Evolutionary conservation across 2,797 vertebrate species (phyloP).

Genomic region (Halcyon badia): DNA sequence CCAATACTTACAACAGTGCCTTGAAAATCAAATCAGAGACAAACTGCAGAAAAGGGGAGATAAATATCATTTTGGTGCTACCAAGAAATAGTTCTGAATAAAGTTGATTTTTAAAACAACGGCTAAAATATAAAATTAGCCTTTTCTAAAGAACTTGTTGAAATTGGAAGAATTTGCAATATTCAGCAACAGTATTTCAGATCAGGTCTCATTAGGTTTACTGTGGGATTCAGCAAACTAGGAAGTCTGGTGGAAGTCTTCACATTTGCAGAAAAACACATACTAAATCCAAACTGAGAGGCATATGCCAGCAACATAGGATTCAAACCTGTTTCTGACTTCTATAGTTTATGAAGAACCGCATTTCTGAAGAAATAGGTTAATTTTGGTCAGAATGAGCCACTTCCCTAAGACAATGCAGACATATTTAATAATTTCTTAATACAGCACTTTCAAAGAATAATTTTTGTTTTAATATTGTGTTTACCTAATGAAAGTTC

Average conservation of each 20-base stretch:
- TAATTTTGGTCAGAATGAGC: not conserved
- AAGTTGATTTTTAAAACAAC: not conserved
- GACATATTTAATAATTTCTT: not conserved
- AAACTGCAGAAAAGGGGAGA: conserved; percentile 45
- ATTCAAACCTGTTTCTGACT: not conserved
- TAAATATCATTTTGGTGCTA: not conserved
- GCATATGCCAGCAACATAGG: not conserved
- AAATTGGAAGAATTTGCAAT: rapidly evolving
- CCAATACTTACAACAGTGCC: not conserved
- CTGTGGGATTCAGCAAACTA: not conserved
- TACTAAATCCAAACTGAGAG: not conserved
- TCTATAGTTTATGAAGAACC: not conserved
- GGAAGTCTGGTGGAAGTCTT: not conserved
- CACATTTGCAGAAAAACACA: not conserved
- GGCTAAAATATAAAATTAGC: not conserved
- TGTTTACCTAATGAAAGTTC: not conserved
- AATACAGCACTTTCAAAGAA: not conserved
- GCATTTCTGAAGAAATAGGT: not conserved
- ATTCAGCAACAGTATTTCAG: not conserved
- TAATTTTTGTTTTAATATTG: not conserved
- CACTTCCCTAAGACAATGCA: not conserved
- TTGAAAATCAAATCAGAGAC: conserved; percentile 36
- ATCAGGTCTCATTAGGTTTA: not conserved
- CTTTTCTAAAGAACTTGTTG: not conserved
- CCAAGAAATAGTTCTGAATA: not conserved